Base-by-base conservation (phyloP, 2,113 vertebrate genomes). In the Toxotes jaculatrix region DNA sequence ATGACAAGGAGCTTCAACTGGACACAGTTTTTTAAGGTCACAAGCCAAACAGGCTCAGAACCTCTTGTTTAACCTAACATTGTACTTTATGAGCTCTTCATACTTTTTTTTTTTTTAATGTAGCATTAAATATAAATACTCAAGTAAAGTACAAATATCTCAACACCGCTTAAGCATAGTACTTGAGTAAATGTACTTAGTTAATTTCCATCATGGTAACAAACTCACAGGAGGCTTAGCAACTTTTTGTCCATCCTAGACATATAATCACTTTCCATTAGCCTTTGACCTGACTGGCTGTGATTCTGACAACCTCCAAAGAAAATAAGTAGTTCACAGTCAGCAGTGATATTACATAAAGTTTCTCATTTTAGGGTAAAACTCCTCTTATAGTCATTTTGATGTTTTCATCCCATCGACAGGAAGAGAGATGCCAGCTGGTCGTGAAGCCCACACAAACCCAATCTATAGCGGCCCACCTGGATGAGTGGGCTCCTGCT, bases 401-500 rank as follows among this genome's bases (percentile, higher is more conserved):
- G 38, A 69, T 74, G 69, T 62, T 87, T 88, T 77, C 32, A 75
- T 85, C 63, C 73, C 32, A 74, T 76, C 72, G 43, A 64, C 62
- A 68, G 45, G 68, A 17, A 36, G 32, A 34, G 68, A 53, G 38
- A 62, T 86, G 70, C 80, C 85, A 82, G 80, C 70, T 85, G 84
- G 78, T 23, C 49, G 73, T 56, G 75, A 84, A 87, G 76, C 86
- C 86, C 87, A 88, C 90, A 62, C 38, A 77, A 47, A 71, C 31
- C 57, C n/a, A 76, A 88, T 85, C 80, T 80, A 85, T 84, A 81
- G 83, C 66, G 2, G 83, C 86, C 87, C 84, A 92, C 89, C 86
- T 89, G 76, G 74, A 77, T 70, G 80, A 83, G 90, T 90, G 84
- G 90, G 89, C 80, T 84, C 42, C 45, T 67, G 72, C 67, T 79